Percentiles rank a stretch among this genome's conserved stretches.
Conservation (phyloP, 2,888 invertebrate genomes). For the Allygus modestus region DNA sequence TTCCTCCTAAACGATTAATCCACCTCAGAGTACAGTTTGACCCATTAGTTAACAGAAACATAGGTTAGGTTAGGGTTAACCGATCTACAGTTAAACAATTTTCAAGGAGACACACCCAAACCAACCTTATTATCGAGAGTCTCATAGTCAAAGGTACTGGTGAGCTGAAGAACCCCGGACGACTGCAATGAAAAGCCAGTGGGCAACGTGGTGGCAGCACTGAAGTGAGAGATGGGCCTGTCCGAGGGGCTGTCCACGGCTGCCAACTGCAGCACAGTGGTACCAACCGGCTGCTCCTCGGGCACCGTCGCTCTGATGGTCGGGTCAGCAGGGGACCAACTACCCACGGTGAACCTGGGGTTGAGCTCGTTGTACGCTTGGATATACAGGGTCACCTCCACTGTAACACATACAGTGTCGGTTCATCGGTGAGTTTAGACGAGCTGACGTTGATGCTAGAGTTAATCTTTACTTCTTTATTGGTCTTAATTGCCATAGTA, state of each 20-base stretch:
- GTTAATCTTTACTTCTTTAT: no score
- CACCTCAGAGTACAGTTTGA: no score
- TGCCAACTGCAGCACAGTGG: slow-evolving; percentile 82
- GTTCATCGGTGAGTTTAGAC: slow-evolving; percentile 1
- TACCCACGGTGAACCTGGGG: slow-evolving; percentile 84
- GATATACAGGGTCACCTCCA: slow-evolving; percentile 86
- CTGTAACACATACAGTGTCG: slow-evolving; percentile 72
- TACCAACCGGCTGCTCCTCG: slow-evolving; percentile 87
- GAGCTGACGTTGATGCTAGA: background rate
- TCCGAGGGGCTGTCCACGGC: slow-evolving; percentile 79
- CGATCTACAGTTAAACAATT: no score
- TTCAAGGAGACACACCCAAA: no score
- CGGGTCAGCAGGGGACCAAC: slow-evolving; percentile 85
- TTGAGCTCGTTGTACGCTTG: slow-evolving; percentile 87
- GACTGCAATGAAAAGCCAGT: slow-evolving; percentile 68
- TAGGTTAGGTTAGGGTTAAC: no score
- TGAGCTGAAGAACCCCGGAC: slow-evolving; percentile 84
- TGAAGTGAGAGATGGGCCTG: slow-evolving; percentile 68
- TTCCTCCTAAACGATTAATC: background rate
- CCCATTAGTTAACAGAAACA: no score
- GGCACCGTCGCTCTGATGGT: slow-evolving; percentile 82
- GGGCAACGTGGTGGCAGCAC: slow-evolving; percentile 67
- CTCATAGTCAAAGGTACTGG: slow-evolving; percentile 88
- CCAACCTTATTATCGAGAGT: slow-evolving; percentile 79
- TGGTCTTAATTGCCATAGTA: no score